Evolutionary conservation across 2,888 invertebrate genomes (phyloP), one percentile per base, ranked within the genome.

Genomic region (Ornithoptera alexandrae): DNA sequence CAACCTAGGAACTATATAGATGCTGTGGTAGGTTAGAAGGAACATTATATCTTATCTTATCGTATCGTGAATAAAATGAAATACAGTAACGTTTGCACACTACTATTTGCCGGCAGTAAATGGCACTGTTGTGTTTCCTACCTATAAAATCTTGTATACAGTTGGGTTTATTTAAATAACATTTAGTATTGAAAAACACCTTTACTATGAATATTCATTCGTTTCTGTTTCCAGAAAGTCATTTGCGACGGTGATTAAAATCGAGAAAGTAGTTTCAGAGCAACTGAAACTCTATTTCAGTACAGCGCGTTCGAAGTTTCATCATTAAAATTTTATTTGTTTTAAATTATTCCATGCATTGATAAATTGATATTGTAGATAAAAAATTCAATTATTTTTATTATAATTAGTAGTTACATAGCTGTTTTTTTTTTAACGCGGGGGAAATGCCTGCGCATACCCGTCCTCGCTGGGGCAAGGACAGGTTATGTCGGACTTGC

Each of bases 201-300:
- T 68, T 58, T 53, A 22, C 24, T 7, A 59, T 63, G 60, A 64
- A 68, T 64, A 64, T 68, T 68, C 53, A 64, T 64, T 68, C 50
- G 59, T 57, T 20, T 7, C 10, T 10, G 59, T 68, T 50, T 50
- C 58, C 24, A 58, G 57, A 62, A 68, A 68, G 53, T 68, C 59
- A 68, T 68, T 68, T 60, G 64, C 59, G 24, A 63, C 68, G 50
- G 64, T 63, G 63, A 68, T 68, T 68, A 64, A 68, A 68, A 68
- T 63, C 60, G 58, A 53, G 64, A 64, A 68, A 68, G 60, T 64
- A 68, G 59, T 64, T 68, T 56, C 60, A 58, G 30, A 62, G 57
- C 57, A 68, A 64, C 63, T 64, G 63, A 68, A 64, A 64, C 64
- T 68, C 64, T 59, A 64, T 60, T 64, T 36, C 22, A 42, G 18